Base-by-base conservation (phyloP, 2,888 invertebrate genomes). In the Gymnoscelis rufifasciata region DNA sequence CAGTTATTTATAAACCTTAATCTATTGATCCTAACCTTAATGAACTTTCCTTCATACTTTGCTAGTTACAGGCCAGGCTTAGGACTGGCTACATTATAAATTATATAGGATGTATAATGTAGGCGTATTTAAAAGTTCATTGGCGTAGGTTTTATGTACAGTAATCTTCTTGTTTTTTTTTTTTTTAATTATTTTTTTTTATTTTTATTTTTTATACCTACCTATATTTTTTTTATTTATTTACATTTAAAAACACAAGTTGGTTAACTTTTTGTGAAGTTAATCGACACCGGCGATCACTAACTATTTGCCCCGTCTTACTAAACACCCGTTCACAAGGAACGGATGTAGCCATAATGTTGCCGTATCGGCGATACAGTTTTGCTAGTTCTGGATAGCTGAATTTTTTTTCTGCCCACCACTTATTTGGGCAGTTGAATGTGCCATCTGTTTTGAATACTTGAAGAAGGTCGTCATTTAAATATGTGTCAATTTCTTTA, bases 271-370 rank as follows among this genome's bases (percentile, higher is more conserved):
- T 37, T 26, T 26, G n/a, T n/a, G 37, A 13, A 6, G 26, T 37
- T 8, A 26, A 13, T 8, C 13, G 12, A 12, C 37, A 37, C n/a
- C 39, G 31, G 29, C 38, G 15, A 24, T 47, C 24, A 38, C 7
- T 40, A n/a, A 51, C 23, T 2, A 45, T 29, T 7, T 39, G 29
- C 8, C 51, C 51, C 11, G 51, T 29, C 24, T 38, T 43, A 8
- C 43, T 42, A 31, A 54, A 48, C 8, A 53, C 24, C 11, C 49
- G 35, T 28, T 47, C 49, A 29, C 48, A 52, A 13, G 48, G 48
- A 5, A 56, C 52, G 7, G 51, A 51, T 5, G 53, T 51, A 15
- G 53, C 53, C 12, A 52, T 43, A 33, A 53, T 51, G 33, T 55
- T 52, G 29, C 47, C 45, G 15, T 44, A 42, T 7, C 15, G 38